Base-by-base conservation (phyloP, 2,888 invertebrate genomes). In the Iphiclides podalirius region DNA sequence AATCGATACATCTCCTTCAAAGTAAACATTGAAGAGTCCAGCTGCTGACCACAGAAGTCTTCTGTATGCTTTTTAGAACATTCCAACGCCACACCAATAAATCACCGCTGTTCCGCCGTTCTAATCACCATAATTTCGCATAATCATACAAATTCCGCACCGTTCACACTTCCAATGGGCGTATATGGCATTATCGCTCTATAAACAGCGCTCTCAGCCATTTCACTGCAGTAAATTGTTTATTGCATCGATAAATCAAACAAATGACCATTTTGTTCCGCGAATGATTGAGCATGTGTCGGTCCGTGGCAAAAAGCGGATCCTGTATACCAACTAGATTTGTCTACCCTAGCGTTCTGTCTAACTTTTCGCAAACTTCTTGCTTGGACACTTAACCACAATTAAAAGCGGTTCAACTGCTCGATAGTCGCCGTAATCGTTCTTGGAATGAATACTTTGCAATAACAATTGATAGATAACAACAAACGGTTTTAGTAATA, bases 121-220 rank as follows among this genome's bases (percentile, higher is more conserved):
- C 14, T 23, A 36, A 43, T 43, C 52, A 48, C 38, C 47, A 54
- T 54, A 52, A 54, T 48, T 54, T 48, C 13, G 23, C 53, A 47
- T 55, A 53, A 53, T 55, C 41, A 53, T n/a, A n/a, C 13, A 47
- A 52, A 44, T 44, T 53, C 52, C 52, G 42, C 47, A 42, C 47
- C 51, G 47, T 45, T 41, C 47, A 52, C 52, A 50, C 54, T 47
- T 48, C 23, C 45, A 42, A 42, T 23, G 31, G 41, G n/a, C 53
- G 35, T 35, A 50, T 47, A 50, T 28, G 52, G 53, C 40, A 17
- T 49, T 52, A 53, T 49, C 37, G 49, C 46, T 16, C 34, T 37
- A 47, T 51, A 39, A 44, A 50, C 13, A 38, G 36, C 47, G 14
- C 44, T 31, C 45, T 49, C 35, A 41, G 47, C 46, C 55, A 52